These are phyloP conservation scores for Lasioglossum marginatum DNA, from an alignment of 2,888 invertebrate species.

Conservation along the genomic window DNA sequence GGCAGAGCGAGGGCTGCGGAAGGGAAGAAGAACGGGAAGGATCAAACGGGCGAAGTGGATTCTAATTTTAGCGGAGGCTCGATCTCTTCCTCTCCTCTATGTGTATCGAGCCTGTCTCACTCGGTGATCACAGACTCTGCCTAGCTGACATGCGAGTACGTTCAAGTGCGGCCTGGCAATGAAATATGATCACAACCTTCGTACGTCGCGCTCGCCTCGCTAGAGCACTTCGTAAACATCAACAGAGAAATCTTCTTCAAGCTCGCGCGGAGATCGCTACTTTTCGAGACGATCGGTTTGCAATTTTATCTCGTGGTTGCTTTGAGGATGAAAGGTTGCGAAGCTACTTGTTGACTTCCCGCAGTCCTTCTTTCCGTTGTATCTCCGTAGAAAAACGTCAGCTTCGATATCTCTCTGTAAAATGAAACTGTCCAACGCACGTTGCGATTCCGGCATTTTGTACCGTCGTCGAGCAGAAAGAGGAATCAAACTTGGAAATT, in stretches of 20 bases:
- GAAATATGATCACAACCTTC: constrained; percentile 48
- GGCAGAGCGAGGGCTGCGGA: constrained; percentile 47
- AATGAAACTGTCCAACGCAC: background rate
- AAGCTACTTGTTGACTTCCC: background rate
- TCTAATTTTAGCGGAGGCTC: constrained; percentile 74
- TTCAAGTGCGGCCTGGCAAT: constrained; percentile 46
- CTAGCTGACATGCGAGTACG: constrained; percentile 44
- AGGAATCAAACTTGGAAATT: background rate
- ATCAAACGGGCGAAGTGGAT: constrained; percentile 74
- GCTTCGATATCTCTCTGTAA: background rate
- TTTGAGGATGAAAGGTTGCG: background rate
- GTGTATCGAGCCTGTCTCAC: constrained; percentile 51
- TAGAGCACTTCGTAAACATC: constrained; percentile 36
- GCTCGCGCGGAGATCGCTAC: background rate
- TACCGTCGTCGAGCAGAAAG: background rate
- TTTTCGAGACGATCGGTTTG: background rate
- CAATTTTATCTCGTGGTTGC: background rate
- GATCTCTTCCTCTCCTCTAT: background rate
- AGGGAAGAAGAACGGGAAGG: constrained; percentile 62
- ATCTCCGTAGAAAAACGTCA: background rate
- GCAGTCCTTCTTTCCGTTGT: background rate
- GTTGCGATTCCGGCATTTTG: background rate
- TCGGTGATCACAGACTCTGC: constrained; percentile 51
- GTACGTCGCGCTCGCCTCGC: constrained; percentile 27
- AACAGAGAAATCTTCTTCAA: constrained; percentile 21